Conservation (phyloP, 92 coral and sea anemone genomes). For the Plumapathes pennacea region DNA sequence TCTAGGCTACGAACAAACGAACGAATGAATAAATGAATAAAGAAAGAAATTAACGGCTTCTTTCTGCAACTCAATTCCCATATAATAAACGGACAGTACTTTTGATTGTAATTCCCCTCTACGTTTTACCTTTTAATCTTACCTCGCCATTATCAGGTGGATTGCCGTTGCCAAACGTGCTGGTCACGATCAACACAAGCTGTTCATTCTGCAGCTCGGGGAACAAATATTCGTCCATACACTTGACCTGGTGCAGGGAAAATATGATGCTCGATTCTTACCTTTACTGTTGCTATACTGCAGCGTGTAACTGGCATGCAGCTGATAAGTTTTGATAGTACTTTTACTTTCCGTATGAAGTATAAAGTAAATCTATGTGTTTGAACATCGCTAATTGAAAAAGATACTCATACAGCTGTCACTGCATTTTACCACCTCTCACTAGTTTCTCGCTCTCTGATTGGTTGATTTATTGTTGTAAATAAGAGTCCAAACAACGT, state of each 20-base stretch:
- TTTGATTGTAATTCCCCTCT: too few species aligned
- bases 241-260: constrained; percentile 12
- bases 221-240: constrained; percentile 55
- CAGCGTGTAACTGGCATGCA: too few species aligned
- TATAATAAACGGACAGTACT: too few species aligned
- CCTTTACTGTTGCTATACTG: too few species aligned
- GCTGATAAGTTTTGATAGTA: too few species aligned
- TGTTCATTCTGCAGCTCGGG: constrained; percentile 41
- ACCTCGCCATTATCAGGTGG: constrained; percentile 75
- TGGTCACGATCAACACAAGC: constrained; percentile 55
- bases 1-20: too few species aligned
- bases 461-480: background rate
- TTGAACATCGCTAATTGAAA: background rate
- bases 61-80: too few species aligned
- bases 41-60: too few species aligned
- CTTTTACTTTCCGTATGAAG: too few species aligned
- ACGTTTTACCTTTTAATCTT: background rate
- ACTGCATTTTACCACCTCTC: too few species aligned
- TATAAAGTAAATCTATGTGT: background rate
- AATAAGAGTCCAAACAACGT: background rate
- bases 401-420: background rate
- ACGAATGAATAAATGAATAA: too few species aligned
- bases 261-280: background rate
- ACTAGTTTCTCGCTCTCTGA: background rate
- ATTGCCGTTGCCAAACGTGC: constrained; percentile 31